Evolutionary conservation across 2,797 vertebrate species (phyloP).

Genomic region (Sebastolobus alascanus): DNA sequence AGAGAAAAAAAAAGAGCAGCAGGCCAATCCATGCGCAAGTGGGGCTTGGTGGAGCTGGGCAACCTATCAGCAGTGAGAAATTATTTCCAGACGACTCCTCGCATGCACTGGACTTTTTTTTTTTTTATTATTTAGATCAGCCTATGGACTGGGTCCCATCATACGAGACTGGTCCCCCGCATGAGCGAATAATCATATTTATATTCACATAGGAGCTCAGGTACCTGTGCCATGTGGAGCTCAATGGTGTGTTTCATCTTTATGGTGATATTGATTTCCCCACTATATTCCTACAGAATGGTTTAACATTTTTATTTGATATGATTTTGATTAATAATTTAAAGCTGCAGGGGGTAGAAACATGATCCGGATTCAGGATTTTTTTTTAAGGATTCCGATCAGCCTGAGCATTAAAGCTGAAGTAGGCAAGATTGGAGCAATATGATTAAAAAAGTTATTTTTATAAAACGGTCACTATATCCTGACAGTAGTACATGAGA

Average conservation of each 20-base stretch:
- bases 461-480: no score
- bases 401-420: no score
- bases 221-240: not conserved
- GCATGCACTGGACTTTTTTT: constrained; percentile 60
- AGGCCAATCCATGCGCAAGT: constrained; percentile 81
- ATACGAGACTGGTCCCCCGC: not conserved
- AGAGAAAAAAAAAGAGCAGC: constrained; percentile 49
- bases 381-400: no score
- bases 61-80: constrained; percentile 79
- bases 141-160: constrained; percentile 20
- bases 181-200: not conserved
- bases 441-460: no score
- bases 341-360: not conserved
- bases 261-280: not conserved
- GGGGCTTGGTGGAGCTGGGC: constrained; percentile 67
- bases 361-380: no score
- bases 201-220: not conserved
- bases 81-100: constrained; percentile 73
- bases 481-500: no score
- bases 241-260: not conserved
- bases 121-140: constrained; percentile 25
- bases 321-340: not conserved
- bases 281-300: not conserved
- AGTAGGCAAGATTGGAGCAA: no score
- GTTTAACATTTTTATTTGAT: not conserved